Conservation (phyloP, 2,113 vertebrate species). For the Daboia siamensis region DNA sequence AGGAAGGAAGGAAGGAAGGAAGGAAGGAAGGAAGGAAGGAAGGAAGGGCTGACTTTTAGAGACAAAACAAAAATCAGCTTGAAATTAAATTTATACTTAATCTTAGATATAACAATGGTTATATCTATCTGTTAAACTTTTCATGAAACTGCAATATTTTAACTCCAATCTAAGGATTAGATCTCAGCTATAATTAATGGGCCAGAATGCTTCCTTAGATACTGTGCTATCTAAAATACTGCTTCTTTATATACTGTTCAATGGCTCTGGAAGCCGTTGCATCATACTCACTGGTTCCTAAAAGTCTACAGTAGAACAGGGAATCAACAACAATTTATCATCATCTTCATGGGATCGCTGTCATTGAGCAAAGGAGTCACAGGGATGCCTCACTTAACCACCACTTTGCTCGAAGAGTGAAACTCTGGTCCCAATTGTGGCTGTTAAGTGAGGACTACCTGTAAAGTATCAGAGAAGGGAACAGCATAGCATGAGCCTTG, state of each 20-base stretch:
- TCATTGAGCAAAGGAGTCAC: neutral
- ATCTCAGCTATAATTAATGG: neutral
- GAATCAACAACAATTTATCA: neutral
- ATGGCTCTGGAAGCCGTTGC: neutral
- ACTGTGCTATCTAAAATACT: neutral
- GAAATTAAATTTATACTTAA: neutral
- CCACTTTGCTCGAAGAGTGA: neutral
- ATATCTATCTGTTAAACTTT: neutral
- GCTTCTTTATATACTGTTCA: neutral
- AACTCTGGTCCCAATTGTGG: neutral
- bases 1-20: neutral
- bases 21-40: neutral
- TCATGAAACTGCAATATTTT: neutral
- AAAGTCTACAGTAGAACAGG: neutral
- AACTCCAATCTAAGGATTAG: neutral
- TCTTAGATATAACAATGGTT: neutral
- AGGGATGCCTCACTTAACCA: neutral
- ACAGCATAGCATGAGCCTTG: slow-evolving; percentile 30
- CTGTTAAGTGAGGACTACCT: neutral
- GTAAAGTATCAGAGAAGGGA: slow-evolving; percentile 37
- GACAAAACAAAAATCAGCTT: neutral
- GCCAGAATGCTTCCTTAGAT: neutral
- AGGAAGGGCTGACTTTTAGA: neutral
- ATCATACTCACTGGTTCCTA: neutral
- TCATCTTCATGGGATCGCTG: neutral